phyloP scores from a whole-genome alignment of 2,888 invertebrate species.

The Agrochola lychnidis region DNA sequence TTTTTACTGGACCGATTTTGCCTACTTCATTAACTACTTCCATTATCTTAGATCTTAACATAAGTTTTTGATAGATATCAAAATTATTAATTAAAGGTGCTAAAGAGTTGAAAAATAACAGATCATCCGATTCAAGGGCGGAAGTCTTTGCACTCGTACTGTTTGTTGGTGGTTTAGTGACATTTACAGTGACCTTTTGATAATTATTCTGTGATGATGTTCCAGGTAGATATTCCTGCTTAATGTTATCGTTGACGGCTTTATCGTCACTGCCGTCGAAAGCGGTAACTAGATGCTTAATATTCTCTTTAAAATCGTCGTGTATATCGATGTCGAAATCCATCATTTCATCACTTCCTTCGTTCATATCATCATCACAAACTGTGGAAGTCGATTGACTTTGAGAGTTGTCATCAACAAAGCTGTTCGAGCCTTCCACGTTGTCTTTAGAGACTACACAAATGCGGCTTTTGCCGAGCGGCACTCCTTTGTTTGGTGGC shows the following conservation, averaged over 20 bases:
- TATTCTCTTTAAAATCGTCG: slow-evolving; percentile 30
- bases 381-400: neutral
- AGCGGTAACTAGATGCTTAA: neutral
- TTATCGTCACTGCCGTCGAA: neutral
- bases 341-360: neutral
- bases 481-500: no score
- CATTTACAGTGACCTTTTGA: neutral
- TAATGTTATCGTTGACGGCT: neutral
- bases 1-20: neutral
- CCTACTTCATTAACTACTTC: slow-evolving; percentile 32
- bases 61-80: slow-evolving; percentile 33
- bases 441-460: neutral
- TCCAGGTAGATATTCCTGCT: slow-evolving; percentile 3
- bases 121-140: slow-evolving; percentile 36
- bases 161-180: neutral
- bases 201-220: neutral
- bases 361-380: neutral
- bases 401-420: neutral
- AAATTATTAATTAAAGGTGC: slow-evolving; percentile 37
- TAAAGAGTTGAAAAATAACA: slow-evolving; percentile 45
- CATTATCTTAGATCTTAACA: slow-evolving; percentile 39
- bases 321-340: slow-evolving; percentile 34
- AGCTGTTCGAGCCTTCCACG: neutral
- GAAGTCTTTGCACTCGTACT: neutral
- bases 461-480: no score